Evolutionary conservation across 2,888 invertebrate species (phyloP), one percentile per base, ranked within the genome.

Genomic region (Morpho helenor): DNA sequence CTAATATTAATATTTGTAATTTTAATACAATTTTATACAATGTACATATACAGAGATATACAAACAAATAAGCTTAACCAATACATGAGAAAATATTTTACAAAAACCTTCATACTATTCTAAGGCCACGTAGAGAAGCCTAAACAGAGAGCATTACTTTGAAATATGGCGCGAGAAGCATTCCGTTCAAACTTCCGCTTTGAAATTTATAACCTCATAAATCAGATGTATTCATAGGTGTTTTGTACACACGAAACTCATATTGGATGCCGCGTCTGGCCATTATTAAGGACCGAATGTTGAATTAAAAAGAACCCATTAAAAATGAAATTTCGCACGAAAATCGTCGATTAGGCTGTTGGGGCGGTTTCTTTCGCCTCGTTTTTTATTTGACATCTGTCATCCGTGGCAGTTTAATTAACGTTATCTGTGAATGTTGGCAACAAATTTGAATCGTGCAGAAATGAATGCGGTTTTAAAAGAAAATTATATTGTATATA

Each of bases 221-320:
- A 80, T 80, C 79, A 79, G 66, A 69, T 66, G 74, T 75, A 77
- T 77, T 78, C 77, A 77, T 76, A 76, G 71, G 74, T 74, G 74
- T 77, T 76, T 75, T 75, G 76, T 73, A 72, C 74, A 70, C 66
- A 61, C 65, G 72, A 67, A 71, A 70, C 73, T 70, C 73, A 67
- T 69, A 71, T 71, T 66, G 69, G 68, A 59, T 57, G 53, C 57
- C 62, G 54, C 50, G 51, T 43, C 42, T 64, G 68, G 67, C 66
- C 64, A 67, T 68, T 69, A 68, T 61, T 60, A 57, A 63, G 57
- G 60, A 57, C 48, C 54, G 59, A 65, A 52, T 56, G 62, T 62
- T 57, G 61, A 62, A 66, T 66, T 64, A 66, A 61, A 61, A 61
- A 61, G 50, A 55, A 53, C 54, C 54, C 55, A 53, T 41, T 56